phyloP scores from a whole-genome alignment of 2,797 vertebrate genomes.

The Macropus fuliginosus region DNA sequence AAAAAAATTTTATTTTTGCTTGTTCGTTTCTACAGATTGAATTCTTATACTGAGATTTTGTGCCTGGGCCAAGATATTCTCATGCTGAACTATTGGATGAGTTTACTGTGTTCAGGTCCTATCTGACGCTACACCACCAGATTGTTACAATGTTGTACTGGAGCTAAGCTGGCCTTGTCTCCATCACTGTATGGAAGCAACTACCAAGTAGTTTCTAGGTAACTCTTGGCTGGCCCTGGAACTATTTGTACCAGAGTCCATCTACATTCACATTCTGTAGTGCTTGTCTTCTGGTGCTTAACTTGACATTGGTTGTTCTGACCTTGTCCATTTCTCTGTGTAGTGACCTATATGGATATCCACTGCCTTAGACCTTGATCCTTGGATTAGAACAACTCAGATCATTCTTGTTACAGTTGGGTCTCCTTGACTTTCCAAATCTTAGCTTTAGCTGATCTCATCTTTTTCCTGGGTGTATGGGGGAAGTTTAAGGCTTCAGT shows the following conservation, averaged over 20 bases:
- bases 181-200: neutral
- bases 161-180: neutral
- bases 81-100: neutral
- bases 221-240: neutral
- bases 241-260: neutral
- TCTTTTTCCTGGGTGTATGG: neutral
- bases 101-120: neutral
- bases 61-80: neutral
- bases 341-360: neutral
- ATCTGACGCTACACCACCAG: neutral
- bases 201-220: neutral
- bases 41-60: neutral
- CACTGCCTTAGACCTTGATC: neutral
- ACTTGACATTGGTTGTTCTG: neutral
- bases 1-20: neutral
- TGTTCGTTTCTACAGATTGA: neutral
- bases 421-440: neutral
- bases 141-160: neutral
- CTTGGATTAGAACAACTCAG: neutral
- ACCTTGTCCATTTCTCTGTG: neutral
- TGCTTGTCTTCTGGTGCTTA: neutral
- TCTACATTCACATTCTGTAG: neutral
- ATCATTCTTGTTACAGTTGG: neutral
- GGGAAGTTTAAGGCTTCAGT: neutral
- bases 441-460: neutral